These are phyloP conservation scores for Dynastes grantii DNA, from an alignment of 2,888 invertebrate species.

Conservation along the genomic window DNA sequence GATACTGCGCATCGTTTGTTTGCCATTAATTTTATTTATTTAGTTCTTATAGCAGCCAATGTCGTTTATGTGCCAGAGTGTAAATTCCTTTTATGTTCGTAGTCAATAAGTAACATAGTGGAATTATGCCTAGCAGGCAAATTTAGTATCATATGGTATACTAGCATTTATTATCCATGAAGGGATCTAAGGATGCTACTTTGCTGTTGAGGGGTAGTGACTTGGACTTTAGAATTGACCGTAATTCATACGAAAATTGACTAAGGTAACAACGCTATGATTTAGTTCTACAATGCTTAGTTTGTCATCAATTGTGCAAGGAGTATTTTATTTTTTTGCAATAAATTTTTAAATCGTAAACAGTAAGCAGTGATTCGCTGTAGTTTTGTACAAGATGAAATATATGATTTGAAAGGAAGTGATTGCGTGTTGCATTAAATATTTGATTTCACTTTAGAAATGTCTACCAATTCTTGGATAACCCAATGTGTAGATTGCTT, in stretches of 20 bases:
- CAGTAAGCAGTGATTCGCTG: conserved; percentile 45
- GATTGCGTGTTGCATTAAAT: background rate
- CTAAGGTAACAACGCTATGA: background rate
- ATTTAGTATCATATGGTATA: no score
- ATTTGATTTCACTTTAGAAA: background rate
- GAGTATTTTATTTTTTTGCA: background rate
- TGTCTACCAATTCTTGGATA: background rate
- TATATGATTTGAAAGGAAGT: conserved; percentile 6
- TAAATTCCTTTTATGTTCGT: conserved; percentile 50
- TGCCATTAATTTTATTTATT: conserved; percentile 37
- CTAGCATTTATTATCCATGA: conserved; percentile 48
- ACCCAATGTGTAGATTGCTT: no score
- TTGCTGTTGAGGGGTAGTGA: background rate
- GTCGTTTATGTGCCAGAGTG: conserved; percentile 51
- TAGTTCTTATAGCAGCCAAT: conserved; percentile 45
- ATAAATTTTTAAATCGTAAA: conserved; percentile 51
- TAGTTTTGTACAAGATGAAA: conserved; percentile 48
- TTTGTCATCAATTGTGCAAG: background rate
- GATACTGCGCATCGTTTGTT: conserved; percentile 31
- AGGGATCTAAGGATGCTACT: background rate
- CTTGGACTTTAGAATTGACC: background rate
- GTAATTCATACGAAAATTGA: background rate
- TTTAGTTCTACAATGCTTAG: background rate
- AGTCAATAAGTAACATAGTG: conserved; percentile 48
- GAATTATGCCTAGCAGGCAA: conserved; percentile 49